Percentiles rank a stretch among this genome's conserved stretches.
Evolutionary conservation across 2,797 vertebrate species (phyloP).

Genomic region (Novumbra hubbsi): DNA sequence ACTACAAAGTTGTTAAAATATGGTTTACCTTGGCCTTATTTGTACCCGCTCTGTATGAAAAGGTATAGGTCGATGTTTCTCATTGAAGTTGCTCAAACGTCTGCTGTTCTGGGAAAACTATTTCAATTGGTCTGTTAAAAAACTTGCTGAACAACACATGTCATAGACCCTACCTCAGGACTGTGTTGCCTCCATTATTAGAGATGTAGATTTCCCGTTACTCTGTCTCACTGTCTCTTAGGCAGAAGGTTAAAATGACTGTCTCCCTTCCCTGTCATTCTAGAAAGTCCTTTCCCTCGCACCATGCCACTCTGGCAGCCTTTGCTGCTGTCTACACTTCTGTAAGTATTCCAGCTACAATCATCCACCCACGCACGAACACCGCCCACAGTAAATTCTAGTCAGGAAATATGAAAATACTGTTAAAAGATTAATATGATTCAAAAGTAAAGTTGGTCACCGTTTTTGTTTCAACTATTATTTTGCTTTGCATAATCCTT

Average conservation of each 20-base stretch:
- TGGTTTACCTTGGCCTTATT: not conserved
- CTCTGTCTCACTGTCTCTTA: conserved; percentile 5
- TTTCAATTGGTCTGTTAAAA: no score
- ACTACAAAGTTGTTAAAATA: not conserved
- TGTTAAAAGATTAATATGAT: no score
- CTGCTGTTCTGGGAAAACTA: not conserved
- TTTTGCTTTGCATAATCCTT: no score
- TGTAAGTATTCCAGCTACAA: conserved; percentile 75
- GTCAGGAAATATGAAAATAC: no score
- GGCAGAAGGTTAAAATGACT: not conserved
- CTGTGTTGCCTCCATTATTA: not conserved
- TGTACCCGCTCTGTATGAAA: not conserved
- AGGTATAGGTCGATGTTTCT: not conserved
- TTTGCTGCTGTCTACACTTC: conserved; percentile 95
- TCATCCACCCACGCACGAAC: not conserved
- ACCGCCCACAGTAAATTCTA: not conserved
- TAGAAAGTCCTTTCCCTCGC: conserved; percentile 94
- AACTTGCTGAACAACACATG: not conserved
- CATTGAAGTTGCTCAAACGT: not conserved
- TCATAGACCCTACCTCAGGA: not conserved
- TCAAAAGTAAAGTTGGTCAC: no score
- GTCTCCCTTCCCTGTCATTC: conserved; percentile 41
- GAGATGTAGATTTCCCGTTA: not conserved
- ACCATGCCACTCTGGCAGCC: conserved; percentile 91
- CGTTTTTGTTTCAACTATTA: no score